These are phyloP conservation scores for Suricata suricatta DNA, from an alignment of 2,113 vertebrate species.

Conservation along the genomic window DNA sequence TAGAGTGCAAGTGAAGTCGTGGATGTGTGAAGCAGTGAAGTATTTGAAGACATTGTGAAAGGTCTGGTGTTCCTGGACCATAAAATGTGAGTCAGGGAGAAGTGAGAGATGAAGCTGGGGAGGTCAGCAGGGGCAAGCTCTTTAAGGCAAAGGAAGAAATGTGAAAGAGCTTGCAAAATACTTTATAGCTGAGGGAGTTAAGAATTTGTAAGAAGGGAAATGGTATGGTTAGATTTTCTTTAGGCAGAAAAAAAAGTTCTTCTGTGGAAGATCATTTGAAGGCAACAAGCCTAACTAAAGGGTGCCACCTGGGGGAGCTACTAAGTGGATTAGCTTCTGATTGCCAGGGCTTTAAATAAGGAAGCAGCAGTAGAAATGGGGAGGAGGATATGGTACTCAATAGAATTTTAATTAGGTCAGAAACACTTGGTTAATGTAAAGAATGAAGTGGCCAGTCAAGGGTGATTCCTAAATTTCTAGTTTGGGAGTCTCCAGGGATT, in stretches of 20 bases:
- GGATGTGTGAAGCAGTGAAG: not conserved
- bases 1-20: not conserved
- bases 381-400: not conserved
- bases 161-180: not conserved
- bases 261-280: not conserved
- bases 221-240: not conserved
- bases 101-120: not conserved
- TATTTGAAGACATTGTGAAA: conserved; percentile 25
- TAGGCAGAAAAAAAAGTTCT: not conserved
- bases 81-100: not conserved
- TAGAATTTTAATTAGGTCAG: not conserved
- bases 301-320: not conserved
- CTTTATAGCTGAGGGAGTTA: not conserved
- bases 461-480: not conserved
- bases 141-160: not conserved
- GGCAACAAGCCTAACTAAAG: not conserved
- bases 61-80: not conserved
- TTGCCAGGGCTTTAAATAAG: not conserved
- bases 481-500: not conserved
- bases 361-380: not conserved
- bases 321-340: not conserved
- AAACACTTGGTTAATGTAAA: conserved; percentile 8
- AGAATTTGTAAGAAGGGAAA: not conserved
- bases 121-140: not conserved
- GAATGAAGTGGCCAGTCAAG: not conserved